phyloP scores from a whole-genome alignment of 2,797 vertebrate species.

The Miichthys miiuy region DNA sequence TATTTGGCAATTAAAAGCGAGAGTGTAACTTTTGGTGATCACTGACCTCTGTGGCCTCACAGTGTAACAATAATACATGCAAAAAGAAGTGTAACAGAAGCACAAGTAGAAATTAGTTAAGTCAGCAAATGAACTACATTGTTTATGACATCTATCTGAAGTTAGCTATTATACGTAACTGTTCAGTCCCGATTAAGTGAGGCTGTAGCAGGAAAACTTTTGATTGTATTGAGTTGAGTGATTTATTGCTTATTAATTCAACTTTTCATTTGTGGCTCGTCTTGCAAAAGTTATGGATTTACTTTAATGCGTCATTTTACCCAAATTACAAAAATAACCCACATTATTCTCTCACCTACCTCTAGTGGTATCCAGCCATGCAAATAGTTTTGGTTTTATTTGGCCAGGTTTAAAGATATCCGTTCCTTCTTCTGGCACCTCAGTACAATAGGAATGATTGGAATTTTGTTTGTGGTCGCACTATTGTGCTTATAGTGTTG shows the following conservation, averaged over 20 bases:
- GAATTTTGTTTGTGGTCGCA: slow-evolving; percentile 3
- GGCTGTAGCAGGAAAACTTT: slow-evolving; percentile 11
- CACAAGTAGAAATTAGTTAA: neutral
- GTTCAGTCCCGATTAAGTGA: slow-evolving; percentile 10
- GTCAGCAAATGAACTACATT: neutral
- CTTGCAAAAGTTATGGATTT: slow-evolving; percentile 2
- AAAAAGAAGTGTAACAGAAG: slow-evolving; percentile 2
- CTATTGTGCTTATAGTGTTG: neutral
- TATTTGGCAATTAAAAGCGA: neutral
- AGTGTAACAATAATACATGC: slow-evolving; percentile 1
- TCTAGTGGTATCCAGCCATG: neutral
- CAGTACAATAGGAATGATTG: neutral
- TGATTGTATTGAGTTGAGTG: slow-evolving; percentile 27
- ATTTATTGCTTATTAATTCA: slow-evolving; percentile 34
- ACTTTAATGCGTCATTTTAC: slow-evolving; percentile 8
- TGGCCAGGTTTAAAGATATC: slow-evolving; percentile 5
- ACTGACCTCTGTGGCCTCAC: neutral
- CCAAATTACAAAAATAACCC: neutral
- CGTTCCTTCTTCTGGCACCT: neutral
- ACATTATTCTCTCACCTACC: neutral
- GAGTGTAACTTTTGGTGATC: neutral
- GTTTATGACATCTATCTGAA: neutral
- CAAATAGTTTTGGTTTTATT: slow-evolving; percentile 3
- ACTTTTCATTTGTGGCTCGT: slow-evolving; percentile 13
- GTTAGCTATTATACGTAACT: neutral